Evolutionary conservation across 2,113 vertebrate genomes (phyloP).

Genomic region (Podilymbus podiceps): DNA sequence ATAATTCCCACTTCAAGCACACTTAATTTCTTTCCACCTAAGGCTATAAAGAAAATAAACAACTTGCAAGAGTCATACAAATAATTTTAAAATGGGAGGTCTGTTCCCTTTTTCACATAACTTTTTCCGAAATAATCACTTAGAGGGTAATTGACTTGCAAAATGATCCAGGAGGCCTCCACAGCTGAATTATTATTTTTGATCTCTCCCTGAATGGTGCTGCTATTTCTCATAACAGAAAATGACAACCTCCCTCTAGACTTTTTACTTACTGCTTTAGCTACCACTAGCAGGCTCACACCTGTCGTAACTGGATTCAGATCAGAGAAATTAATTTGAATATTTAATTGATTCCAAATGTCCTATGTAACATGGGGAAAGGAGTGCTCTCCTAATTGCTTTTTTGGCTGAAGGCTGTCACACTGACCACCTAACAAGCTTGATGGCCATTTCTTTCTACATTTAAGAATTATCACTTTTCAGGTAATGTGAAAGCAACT

Average conservation of each 20-base stretch:
- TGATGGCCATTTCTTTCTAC: not conserved
- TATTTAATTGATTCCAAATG: constrained; percentile 73
- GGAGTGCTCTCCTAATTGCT: constrained; percentile 26
- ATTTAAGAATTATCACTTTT: not conserved
- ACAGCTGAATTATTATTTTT: constrained; percentile 50
- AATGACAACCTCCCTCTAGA: constrained; percentile 35
- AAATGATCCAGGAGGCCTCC: constrained; percentile 51
- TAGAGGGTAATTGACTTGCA: constrained; percentile 47
- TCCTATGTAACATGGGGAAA: not conserved
- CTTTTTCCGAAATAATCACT: constrained; percentile 44
- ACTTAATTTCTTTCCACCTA: constrained; percentile 53
- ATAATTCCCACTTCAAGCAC: constrained; percentile 55
- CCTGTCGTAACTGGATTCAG: constrained; percentile 64
- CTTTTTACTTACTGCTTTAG: constrained; percentile 21
- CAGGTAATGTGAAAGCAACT: not conserved
- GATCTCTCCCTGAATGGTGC: constrained; percentile 45
- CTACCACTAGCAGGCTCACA: constrained; percentile 53
- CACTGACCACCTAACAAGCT: not conserved
- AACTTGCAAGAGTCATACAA: constrained; percentile 44
- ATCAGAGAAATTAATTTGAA: constrained; percentile 71
- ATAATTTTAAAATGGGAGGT: constrained; percentile 42
- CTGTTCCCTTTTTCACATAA: constrained; percentile 42
- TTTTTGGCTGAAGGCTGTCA: not conserved
- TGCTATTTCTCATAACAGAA: constrained; percentile 65
- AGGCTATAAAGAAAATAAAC: constrained; percentile 63